These are phyloP conservation scores for Mustela erminea DNA, from an alignment of 2,797 vertebrate species.

Conservation along the genomic window DNA sequence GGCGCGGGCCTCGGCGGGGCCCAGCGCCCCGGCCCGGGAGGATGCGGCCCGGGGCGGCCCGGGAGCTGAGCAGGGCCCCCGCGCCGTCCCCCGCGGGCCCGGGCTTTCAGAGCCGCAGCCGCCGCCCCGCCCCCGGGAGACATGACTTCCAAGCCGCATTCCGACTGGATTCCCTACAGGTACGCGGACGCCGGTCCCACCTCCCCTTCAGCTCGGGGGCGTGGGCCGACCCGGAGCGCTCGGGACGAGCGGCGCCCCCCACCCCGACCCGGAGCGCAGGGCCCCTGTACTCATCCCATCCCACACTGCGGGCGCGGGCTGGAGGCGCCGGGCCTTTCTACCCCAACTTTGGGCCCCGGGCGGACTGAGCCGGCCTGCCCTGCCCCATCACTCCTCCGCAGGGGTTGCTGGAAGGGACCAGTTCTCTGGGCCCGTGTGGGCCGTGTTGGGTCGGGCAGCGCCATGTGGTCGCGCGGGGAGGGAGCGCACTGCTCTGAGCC, in stretches of 20 bases:
- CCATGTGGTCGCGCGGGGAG: neutral
- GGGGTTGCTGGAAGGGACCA: neutral
- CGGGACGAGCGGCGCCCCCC: neutral
- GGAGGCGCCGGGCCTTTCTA: neutral
- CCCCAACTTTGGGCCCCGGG: constrained; percentile 42
- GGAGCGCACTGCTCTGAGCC: neutral
- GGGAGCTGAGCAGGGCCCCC: constrained; percentile 79
- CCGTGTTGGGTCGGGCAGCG: neutral
- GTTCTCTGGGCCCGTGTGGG: neutral
- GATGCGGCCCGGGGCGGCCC: constrained; percentile 79
- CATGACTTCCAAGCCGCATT: constrained; percentile 98
- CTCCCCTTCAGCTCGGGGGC: neutral
- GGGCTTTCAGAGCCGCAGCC: constrained; percentile 76
- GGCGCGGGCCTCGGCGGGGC: constrained; percentile 72
- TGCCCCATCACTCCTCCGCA: neutral
- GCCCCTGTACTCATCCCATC: neutral
- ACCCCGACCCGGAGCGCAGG: neutral
- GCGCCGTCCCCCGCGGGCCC: constrained; percentile 60
- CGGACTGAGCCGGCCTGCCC: neutral
- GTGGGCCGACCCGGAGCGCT: neutral
- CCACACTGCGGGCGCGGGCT: neutral
- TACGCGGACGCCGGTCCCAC: constrained; percentile 81
- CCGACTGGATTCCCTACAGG: constrained; percentile 99
- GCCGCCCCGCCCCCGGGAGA: constrained; percentile 85
- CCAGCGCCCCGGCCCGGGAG: constrained; percentile 78